These are phyloP conservation scores for Zeuzera pyrina DNA, from an alignment of 2,888 invertebrate species.

Conservation along the genomic window DNA sequence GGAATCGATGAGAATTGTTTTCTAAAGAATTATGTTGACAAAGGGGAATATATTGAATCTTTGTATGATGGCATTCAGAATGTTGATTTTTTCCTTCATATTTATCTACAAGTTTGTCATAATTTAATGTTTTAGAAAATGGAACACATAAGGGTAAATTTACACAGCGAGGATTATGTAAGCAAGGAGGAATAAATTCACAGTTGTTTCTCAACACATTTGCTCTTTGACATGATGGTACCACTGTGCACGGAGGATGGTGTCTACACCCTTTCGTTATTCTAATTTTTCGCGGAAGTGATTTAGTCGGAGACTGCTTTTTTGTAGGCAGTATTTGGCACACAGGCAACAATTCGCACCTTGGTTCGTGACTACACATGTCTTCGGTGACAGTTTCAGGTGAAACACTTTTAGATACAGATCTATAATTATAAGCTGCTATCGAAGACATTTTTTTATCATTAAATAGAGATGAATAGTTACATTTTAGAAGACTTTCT, in stretches of 20 bases:
- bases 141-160: slow-evolving; percentile 58
- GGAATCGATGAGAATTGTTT: slow-evolving; percentile 26
- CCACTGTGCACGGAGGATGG: slow-evolving; percentile 58
- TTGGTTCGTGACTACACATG: slow-evolving; percentile 40
- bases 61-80: too few relatives aligned
- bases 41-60: slow-evolving; percentile 29
- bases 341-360: slow-evolving; percentile 46
- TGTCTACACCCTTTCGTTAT: slow-evolving; percentile 60
- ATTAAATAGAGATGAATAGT: too few relatives aligned
- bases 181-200: slow-evolving; percentile 50
- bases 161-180: slow-evolving; percentile 54
- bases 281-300: slow-evolving; percentile 37
- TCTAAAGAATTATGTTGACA: slow-evolving; percentile 29
- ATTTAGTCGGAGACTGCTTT: slow-evolving; percentile 24
- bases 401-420: slow-evolving; percentile 20
- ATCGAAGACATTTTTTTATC: slow-evolving; percentile 26
- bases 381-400: slow-evolving; percentile 20
- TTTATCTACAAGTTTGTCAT: slow-evolving; percentile 30
- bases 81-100: too few relatives aligned
- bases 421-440: slow-evolving; percentile 22
- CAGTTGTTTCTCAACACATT: slow-evolving; percentile 52
- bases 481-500: slow-evolving; percentile 21
- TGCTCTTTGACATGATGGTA: slow-evolving; percentile 55
- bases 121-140: slow-evolving; percentile 36
- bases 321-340: slow-evolving; percentile 45